Base-by-base conservation (phyloP, 2,888 invertebrate species). In the Silvanus unidentatus region DNA sequence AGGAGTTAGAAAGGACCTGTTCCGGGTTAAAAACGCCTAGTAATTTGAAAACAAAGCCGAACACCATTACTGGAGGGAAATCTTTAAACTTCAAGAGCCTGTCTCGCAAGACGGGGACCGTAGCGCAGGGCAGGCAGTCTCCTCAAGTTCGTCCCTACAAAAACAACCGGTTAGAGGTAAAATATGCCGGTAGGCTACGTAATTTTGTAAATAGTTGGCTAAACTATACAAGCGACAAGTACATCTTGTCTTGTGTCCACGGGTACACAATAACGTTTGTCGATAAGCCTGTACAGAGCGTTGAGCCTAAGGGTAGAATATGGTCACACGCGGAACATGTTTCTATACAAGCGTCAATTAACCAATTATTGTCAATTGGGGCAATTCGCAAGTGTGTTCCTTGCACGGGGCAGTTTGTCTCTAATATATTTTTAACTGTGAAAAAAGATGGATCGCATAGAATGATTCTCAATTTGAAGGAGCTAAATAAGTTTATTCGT, bases 1-100 rank as follows among this genome's bases (percentile, higher is more conserved):
- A 46, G 36, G 40, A 39, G 8, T 4, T 47, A 16, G 37, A 44
- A 41, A 27, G 22, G 11, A 29, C 40, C 5, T 16, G 32, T 9
- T 13, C 14, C 13, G 42, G 39, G 16, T 12, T 38, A 16, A 16
- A 28, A 44, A 36, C 14, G 39, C 39, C 29, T 42, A 37, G 38
- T 8, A 38, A 2, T 6, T 8, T 5, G 9, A 38, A 5, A 13
- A 4, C 13, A 12, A 38, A 16, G 10, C 5, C 39, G 8, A 15
- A 12, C 8, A 38, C 5, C 9, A 10, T 6, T 34, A 30, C 11
- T 22, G n/a, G n/a, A n/a, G n/a, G n/a, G n/a, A n/a, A n/a, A n/a
- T 4, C 29, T 37, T 46, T 46, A 46, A 46, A 44, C 40, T 40
- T 12, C 32, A 46, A 27, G 27, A 28, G 43, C 30, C 47, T 28